phyloP scores from a whole-genome alignment of 2,888 invertebrate genomes.

The Drosophila paucipuncta region DNA sequence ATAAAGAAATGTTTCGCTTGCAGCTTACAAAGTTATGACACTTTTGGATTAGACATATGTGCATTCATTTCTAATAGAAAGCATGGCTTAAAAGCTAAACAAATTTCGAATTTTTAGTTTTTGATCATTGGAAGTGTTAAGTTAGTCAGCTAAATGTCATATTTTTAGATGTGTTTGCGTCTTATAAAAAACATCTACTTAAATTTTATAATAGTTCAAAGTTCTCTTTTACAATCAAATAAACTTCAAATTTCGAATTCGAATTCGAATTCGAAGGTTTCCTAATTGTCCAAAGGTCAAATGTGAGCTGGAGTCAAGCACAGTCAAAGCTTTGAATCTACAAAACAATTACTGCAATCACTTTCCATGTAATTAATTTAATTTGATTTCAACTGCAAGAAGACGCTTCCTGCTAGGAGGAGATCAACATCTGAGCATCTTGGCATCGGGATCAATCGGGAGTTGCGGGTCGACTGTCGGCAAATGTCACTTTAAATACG shows the following conservation, averaged over 20 bases:
- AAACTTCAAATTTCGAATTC: conserved; percentile 2
- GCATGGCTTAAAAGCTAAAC: background rate
- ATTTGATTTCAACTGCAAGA: conserved; percentile 52
- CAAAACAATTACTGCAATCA: conserved; percentile 70
- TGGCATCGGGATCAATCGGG: conserved; percentile 30
- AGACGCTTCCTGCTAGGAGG: conserved; percentile 32
- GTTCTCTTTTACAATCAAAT: background rate
- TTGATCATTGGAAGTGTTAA: background rate
- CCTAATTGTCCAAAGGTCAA: conserved; percentile 39
- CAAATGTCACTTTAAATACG: conserved; percentile 81
- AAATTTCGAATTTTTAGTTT: background rate
- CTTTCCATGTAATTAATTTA: conserved; percentile 70
- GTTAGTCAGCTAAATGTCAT: background rate
- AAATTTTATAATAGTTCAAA: background rate
- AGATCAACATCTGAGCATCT: conserved; percentile 27
- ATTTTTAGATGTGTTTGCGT: background rate
- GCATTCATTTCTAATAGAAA: background rate
- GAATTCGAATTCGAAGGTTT: conserved; percentile 17
- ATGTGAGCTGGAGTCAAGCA: background rate
- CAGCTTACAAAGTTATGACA: background rate
- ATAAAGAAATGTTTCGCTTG: conserved; percentile 6
- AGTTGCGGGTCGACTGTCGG: conserved; percentile 63
- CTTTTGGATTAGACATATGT: background rate
- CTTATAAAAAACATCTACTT: background rate
- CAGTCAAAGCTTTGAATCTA: conserved; percentile 37